Base-by-base conservation (phyloP, 2,888 invertebrate genomes). In the Melinopterus prodromus region DNA sequence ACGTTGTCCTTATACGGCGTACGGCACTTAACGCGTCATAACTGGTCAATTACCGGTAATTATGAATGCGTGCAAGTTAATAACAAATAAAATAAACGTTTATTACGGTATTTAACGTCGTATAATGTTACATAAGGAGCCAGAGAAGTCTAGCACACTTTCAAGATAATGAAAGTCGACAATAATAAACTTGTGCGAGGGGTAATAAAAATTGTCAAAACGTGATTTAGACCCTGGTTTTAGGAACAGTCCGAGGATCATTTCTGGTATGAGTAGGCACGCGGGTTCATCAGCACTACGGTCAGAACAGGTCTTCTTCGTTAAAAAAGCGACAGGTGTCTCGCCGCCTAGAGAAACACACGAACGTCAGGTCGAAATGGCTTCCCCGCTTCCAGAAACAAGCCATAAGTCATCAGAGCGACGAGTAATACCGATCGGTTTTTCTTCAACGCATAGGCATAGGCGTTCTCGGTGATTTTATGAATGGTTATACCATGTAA, bases 11-110 rank as follows among this genome's bases (percentile, higher is more conserved):
- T 53, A 53, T 53, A 53, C 53, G 53, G 53, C 53, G 0, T 53
- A 53, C 53, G 7, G 53, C 12, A 53, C 2, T 9, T 53, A 53
- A 7, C 53, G 53, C 53, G 53, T 53, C 53, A 53, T 53, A 53
- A 53, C 53, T 53, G 53, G 9, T 53, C 53, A 12, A 53, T 53
- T 53, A 53, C 53, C 53, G 53, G 53, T 53, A 53, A 53, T 53
- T 53, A 53, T 53, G 53, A 53, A 53, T 53, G 53, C 53, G 53
- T 53, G 53, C 53, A 53, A 53, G 53, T 53, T 53, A 53, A 53
- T 53, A 53, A 53, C 53, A 53, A 53, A 53, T 53, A 53, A 53
- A 53, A 53, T 53, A 53, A 53, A 53, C 53, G 53, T 53, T 53
- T 53, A 53, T 53, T 53, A 53, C 5, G 53, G 53, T 53, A 53